These are phyloP conservation scores for Chiloscyllium punctatum DNA, from an alignment of 2,797 vertebrate genomes.

Conservation along the genomic window DNA sequence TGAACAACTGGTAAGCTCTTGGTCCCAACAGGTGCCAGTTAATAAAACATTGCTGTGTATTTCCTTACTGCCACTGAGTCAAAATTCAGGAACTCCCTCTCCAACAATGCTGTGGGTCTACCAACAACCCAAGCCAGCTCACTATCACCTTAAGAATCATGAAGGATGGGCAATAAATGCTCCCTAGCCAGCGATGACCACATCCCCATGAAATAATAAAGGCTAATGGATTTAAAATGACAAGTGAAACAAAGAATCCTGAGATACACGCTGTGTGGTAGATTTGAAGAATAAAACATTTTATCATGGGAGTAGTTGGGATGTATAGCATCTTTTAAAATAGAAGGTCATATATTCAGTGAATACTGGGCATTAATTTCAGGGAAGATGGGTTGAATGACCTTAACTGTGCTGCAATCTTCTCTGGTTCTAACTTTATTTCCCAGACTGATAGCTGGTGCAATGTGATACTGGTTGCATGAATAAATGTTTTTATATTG, in stretches of 20 bases:
- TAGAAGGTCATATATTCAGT: background rate
- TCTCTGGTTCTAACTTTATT: background rate
- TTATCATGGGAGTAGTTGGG: background rate
- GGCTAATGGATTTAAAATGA: background rate
- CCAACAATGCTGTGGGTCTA: no score
- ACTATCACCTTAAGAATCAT: no score
- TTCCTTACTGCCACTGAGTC: no score
- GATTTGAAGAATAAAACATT: background rate
- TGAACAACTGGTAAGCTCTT: no score
- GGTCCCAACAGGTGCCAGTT: no score
- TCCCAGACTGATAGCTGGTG: background rate
- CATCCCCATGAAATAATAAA: no score
- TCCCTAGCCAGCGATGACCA: no score
- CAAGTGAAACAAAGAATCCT: background rate
- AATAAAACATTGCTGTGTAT: no score
- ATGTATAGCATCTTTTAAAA: background rate
- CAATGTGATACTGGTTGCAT: background rate
- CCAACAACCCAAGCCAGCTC: no score
- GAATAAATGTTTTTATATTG: background rate
- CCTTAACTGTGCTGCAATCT: background rate
- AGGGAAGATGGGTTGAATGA: background rate
- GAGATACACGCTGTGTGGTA: background rate
- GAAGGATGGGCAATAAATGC: no score
- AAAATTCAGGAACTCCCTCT: no score
- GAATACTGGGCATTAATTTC: background rate